A percentile compares a stretch with the other conserved stretches of the same genome.
Evolutionary conservation across 2,797 vertebrate species (phyloP).

Genomic region (Syncerus caffer): DNA sequence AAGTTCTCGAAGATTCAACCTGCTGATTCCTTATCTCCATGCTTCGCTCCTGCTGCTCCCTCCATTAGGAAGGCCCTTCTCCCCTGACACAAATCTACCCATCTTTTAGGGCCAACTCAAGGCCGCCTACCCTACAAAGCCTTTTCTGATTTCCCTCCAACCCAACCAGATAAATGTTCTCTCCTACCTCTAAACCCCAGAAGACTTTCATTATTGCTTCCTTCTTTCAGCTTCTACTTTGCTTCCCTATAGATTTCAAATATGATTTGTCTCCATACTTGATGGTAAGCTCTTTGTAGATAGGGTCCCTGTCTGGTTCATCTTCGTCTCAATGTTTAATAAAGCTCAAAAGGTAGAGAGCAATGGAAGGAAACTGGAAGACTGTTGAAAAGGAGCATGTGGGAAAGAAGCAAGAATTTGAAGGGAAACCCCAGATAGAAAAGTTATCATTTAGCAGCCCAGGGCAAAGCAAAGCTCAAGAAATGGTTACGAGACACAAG

Average conservation of each 20-base stretch:
- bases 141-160: background rate
- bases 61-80: background rate
- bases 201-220: background rate
- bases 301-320: background rate
- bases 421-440: background rate
- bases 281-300: background rate
- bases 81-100: background rate
- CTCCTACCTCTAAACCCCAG: background rate
- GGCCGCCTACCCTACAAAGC: background rate
- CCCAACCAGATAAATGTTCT: background rate
- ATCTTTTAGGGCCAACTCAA: background rate
- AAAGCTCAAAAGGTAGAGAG: background rate
- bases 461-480: accelerated
- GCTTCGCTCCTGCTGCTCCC: background rate
- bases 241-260: background rate
- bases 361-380: background rate
- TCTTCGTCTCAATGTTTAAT: background rate
- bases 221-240: background rate
- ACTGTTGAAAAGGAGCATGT: background rate
- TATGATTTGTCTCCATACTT: background rate
- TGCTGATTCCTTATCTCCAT: background rate
- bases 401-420: background rate
- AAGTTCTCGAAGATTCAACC: background rate
- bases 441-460: background rate
- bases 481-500: background rate